phyloP scores from a whole-genome alignment of 2,888 invertebrate genomes.

The Hemaris fuciformis region DNA sequence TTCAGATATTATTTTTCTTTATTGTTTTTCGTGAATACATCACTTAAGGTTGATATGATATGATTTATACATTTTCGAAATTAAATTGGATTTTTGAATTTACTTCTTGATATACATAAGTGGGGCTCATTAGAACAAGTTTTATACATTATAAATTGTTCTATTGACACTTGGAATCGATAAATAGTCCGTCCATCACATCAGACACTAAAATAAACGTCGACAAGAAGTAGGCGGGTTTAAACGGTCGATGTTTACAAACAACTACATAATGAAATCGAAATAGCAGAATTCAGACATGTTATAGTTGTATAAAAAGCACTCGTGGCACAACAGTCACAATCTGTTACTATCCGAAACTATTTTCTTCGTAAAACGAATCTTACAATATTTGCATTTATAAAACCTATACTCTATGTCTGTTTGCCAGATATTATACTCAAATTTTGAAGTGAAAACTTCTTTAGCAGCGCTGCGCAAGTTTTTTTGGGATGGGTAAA shows the following conservation, averaged over 20 bases:
- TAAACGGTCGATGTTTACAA: slow-evolving; percentile 8
- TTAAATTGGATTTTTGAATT: too few relatives aligned
- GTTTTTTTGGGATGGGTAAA: too few relatives aligned
- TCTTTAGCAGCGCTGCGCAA: too few relatives aligned
- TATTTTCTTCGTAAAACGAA: background rate
- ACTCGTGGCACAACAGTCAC: background rate
- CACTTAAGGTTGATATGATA: too few relatives aligned
- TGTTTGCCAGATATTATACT: too few relatives aligned
- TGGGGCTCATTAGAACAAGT: too few relatives aligned
- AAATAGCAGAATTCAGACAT: background rate
- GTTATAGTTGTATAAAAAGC: background rate
- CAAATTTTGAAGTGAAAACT: too few relatives aligned
- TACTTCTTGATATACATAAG: too few relatives aligned
- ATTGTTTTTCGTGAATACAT: too few relatives aligned
- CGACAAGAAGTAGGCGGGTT: background rate
- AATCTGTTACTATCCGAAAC: background rate
- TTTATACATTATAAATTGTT: background rate
- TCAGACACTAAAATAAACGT: background rate
- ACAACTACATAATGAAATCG: background rate
- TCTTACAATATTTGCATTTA: background rate
- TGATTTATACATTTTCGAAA: too few relatives aligned
- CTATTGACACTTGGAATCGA: background rate
- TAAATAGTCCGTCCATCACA: background rate
- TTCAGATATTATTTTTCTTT: too few relatives aligned
- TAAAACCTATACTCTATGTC: background rate